A percentile compares a stretch with the other conserved stretches of the same genome.
These are phyloP conservation scores for Meghimatium bilineatum DNA, from an alignment of 2,888 invertebrate genomes.

Conservation along the genomic window DNA sequence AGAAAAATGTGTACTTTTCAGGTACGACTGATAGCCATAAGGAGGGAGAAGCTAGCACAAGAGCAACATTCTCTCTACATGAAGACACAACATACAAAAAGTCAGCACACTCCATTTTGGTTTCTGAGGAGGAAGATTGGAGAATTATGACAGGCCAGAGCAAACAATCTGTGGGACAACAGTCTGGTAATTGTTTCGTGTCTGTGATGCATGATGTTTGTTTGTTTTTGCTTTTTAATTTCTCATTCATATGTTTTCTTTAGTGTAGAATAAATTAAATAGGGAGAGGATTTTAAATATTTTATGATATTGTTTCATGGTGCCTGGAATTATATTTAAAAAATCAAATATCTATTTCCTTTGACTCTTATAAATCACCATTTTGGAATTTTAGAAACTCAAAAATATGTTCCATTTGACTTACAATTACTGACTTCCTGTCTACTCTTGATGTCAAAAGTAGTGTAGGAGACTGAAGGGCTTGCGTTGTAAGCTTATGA, in stretches of 20 bases:
- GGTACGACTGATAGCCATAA: conserved; percentile 10
- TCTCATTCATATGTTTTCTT: background rate
- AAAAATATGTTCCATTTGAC: too few species aligned
- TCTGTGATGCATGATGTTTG: background rate
- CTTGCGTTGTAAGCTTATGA: background rate
- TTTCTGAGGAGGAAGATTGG: conserved; percentile 60
- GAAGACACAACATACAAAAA: background rate
- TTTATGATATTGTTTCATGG: too few species aligned
- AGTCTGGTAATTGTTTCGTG: conserved; percentile 58
- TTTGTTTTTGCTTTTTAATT: background rate
- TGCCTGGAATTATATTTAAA: too few species aligned
- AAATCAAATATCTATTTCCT: too few species aligned
- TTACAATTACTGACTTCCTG: background rate
- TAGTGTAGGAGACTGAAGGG: background rate
- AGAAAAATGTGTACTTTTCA: background rate
- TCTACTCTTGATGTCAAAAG: background rate
- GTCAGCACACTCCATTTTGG: conserved; percentile 27
- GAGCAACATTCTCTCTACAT: conserved; percentile 22
- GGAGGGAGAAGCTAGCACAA: conserved; percentile 23
- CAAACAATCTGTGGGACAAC: conserved; percentile 65
- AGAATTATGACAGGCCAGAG: conserved; percentile 62
- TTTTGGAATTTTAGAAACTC: too few species aligned
- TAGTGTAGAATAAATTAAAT: background rate
- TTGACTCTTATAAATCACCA: too few species aligned
- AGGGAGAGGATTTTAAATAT: too few species aligned